Evolutionary conservation across 2,113 vertebrate genomes (phyloP).

Genomic region (Catharus minimus): DNA sequence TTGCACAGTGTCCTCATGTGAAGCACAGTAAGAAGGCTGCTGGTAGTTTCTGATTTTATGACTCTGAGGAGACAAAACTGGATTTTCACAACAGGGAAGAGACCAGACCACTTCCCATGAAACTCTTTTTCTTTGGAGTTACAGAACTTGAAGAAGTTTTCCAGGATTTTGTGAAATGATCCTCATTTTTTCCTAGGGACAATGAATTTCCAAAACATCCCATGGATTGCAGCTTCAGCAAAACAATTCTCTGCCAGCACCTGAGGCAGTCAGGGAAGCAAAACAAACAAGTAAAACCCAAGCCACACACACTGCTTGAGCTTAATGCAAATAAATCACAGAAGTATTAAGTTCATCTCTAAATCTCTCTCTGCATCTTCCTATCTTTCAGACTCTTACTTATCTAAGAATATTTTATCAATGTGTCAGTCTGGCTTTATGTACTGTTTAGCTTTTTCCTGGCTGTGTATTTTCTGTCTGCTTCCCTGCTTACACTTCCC

Average conservation of each 20-base stretch:
- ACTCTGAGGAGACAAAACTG: neutral
- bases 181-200: neutral
- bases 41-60: neutral
- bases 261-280: conserved; percentile 11
- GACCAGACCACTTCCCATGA: neutral
- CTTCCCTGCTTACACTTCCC: neutral
- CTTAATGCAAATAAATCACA: conserved; percentile 39
- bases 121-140: neutral
- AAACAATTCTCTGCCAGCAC: conserved; percentile 22
- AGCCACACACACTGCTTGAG: neutral
- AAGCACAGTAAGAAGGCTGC: neutral
- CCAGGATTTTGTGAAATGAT: neutral
- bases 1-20: neutral
- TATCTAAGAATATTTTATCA: conserved; percentile 1
- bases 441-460: neutral
- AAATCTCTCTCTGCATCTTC: conserved; percentile 11
- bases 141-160: neutral
- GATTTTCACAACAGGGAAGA: neutral
- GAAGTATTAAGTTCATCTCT: conserved; percentile 25
- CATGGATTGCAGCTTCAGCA: neutral
- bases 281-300: conserved; percentile 43
- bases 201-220: neutral
- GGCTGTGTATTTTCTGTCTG: neutral
- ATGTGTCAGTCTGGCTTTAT: neutral
- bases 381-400: neutral